Evolutionary conservation across 2,113 vertebrate genomes (phyloP).

Genomic region (Vimba vimba): DNA sequence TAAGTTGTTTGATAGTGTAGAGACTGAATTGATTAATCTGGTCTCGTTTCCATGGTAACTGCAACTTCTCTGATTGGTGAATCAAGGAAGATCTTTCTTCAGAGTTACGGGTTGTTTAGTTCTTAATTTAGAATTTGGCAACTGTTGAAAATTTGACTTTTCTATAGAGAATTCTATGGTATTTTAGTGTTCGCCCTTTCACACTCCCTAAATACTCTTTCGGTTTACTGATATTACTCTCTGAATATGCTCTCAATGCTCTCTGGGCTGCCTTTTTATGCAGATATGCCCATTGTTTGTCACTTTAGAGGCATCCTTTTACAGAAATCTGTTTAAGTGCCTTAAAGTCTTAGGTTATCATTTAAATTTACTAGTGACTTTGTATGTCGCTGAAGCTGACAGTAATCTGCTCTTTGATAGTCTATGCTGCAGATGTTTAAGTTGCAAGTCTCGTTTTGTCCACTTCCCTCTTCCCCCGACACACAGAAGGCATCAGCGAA

Average conservation of each 20-base stretch:
- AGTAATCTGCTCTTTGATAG: background rate
- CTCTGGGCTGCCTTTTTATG: background rate
- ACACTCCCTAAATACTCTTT: background rate
- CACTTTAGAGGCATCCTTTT: background rate
- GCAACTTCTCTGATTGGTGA: background rate
- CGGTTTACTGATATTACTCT: background rate
- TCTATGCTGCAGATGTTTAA: slow-evolving; percentile 42
- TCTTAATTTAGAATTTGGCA: background rate
- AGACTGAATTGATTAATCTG: background rate
- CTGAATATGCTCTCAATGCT: background rate
- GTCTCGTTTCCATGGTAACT: background rate
- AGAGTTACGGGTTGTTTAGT: background rate
- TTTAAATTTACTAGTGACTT: background rate
- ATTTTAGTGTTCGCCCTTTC: background rate
- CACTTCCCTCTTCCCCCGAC: background rate
- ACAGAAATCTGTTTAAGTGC: background rate
- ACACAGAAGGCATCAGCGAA: slow-evolving; percentile 33
- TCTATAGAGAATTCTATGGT: background rate
- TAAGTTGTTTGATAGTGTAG: background rate
- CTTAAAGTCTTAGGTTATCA: background rate
- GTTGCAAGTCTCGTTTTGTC: slow-evolving; percentile 14
- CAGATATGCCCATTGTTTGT: background rate
- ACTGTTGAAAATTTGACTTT: background rate
- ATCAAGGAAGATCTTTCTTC: background rate
- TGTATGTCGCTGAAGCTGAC: slow-evolving; percentile 23